A percentile compares a stretch with the other conserved stretches of the same genome.
Evolutionary conservation across 2,113 vertebrate genomes (phyloP).

Genomic region (Elephantulus edwardii): DNA sequence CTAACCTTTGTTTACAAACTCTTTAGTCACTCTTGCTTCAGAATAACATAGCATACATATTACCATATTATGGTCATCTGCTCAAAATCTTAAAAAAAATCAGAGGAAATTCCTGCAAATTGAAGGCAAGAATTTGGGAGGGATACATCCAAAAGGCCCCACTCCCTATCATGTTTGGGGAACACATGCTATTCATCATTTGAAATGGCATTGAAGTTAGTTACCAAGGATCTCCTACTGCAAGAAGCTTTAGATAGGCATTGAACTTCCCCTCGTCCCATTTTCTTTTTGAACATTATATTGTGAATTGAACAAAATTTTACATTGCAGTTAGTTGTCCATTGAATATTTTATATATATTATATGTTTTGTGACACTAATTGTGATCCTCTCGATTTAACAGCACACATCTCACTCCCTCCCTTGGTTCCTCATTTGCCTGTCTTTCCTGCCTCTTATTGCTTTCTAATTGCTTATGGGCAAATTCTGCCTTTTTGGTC

Average conservation of each 20-base stretch:
- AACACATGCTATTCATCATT: neutral
- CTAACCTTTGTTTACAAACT: neutral
- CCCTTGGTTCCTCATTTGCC: neutral
- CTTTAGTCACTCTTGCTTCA: constrained; percentile 3
- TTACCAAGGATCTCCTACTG: constrained; percentile 4
- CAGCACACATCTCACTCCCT: neutral
- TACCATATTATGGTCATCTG: neutral
- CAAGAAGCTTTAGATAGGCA: neutral
- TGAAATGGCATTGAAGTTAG: neutral
- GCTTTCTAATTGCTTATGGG: neutral
- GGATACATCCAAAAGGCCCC: neutral
- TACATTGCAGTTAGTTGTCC: neutral
- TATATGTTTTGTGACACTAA: neutral
- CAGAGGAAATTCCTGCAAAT: neutral
- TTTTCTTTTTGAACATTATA: neutral
- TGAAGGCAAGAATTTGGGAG: constrained; percentile 20
- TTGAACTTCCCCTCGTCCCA: neutral
- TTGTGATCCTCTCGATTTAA: neutral
- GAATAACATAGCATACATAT: neutral
- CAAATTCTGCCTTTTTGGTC: neutral
- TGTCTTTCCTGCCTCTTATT: neutral
- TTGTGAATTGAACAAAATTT: neutral
- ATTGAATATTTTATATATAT: neutral
- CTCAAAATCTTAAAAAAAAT: neutral
- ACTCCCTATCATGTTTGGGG: neutral